phyloP scores from a whole-genome alignment of 2,797 vertebrate genomes.

The Zenarchopterus dispar region DNA sequence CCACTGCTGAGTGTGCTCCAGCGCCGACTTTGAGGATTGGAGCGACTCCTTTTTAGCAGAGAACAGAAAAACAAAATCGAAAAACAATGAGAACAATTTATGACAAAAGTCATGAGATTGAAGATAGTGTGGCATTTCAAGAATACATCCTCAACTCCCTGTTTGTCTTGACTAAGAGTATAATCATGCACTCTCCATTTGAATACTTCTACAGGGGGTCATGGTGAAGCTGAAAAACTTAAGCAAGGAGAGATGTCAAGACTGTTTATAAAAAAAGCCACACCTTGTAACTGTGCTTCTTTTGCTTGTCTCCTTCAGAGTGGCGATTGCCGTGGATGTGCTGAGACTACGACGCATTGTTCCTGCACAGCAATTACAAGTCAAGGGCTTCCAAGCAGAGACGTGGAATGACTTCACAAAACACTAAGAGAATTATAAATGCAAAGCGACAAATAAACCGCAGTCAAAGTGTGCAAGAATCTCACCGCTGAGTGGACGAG shows the following conservation, averaged over 20 bases:
- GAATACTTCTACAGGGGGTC: slow-evolving; percentile 46
- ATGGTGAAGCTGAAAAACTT: slow-evolving; percentile 39
- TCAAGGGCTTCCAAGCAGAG: slow-evolving; percentile 25
- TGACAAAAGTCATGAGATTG: slow-evolving; percentile 44
- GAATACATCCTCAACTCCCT: slow-evolving; percentile 50
- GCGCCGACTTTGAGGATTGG: slow-evolving; percentile 83
- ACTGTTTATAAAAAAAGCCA: slow-evolving; percentile 14
- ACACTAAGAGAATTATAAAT: not conserved
- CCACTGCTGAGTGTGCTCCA: slow-evolving; percentile 82
- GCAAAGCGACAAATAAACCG: slow-evolving; percentile 12
- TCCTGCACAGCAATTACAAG: slow-evolving; percentile 76
- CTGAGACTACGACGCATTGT: slow-evolving; percentile 91
- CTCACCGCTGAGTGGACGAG: slow-evolving; percentile 88
- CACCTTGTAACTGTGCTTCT: slow-evolving; percentile 89
- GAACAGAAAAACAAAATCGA: slow-evolving; percentile 1
- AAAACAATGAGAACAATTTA: slow-evolving; percentile 31
- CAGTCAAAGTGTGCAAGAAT: slow-evolving; percentile 2
- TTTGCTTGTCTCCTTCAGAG: slow-evolving; percentile 86
- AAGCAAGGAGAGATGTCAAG: slow-evolving; percentile 25
- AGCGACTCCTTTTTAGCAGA: slow-evolving; percentile 79
- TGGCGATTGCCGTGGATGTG: slow-evolving; percentile 87
- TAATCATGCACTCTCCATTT: slow-evolving; percentile 54
- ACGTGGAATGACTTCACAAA: slow-evolving; percentile 8
- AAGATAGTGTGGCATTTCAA: slow-evolving; percentile 37
- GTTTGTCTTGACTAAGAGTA: slow-evolving; percentile 59